Base-by-base conservation (phyloP, 2,113 vertebrate genomes). In the Mobula hypostoma region DNA sequence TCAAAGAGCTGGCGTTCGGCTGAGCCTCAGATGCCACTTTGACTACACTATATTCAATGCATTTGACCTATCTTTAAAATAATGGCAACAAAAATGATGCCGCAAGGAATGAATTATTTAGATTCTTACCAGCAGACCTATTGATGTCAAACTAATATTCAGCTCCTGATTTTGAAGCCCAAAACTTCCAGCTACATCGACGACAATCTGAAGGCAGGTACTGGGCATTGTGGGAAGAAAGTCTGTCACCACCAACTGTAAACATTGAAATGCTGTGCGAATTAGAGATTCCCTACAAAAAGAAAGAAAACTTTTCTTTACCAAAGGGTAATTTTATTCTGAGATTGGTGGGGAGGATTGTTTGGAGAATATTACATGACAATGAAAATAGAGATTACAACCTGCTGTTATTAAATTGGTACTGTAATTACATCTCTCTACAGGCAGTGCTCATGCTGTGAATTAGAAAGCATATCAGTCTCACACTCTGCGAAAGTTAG, bases 221-320 rank as follows among this genome's bases (percentile, higher is more conserved):
- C 98, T 99, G 95, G 99, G 99, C 99, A 99, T 99, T 79, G 98
- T 99, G 95, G 99, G 99, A 87, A 99, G 97, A 96, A 99, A 99
- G 96, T 99, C 99, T 4, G 99, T 99, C 96, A 99, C 99, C 96
- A 99, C 99, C 97, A 99, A 97, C 96, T 99, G 99, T 96, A 99
- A 98, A 98, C 99, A 99, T 96, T 99, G 99, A 97, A 99, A 99
- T 94, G 99, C 98, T 95, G 98, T 99, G 97, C 99, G 96, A 96
- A 99, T 99, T 96, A 99, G 96, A 32, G 98, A 98, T 95, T 99
- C 99, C 94, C 99, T 99, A 95, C 78, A 96, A 95, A 95, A 58
- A 95, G 56, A 94, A 79, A 94, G 94, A 91, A 70, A 56, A 76
- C 5, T 11, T 61, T n/a, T 21, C 6, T 63, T 74, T 74, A 76